Percentiles rank a stretch among this genome's conserved stretches.
Conservation (phyloP, 2,888 invertebrate species). For the Trimorus sp. region DNA sequence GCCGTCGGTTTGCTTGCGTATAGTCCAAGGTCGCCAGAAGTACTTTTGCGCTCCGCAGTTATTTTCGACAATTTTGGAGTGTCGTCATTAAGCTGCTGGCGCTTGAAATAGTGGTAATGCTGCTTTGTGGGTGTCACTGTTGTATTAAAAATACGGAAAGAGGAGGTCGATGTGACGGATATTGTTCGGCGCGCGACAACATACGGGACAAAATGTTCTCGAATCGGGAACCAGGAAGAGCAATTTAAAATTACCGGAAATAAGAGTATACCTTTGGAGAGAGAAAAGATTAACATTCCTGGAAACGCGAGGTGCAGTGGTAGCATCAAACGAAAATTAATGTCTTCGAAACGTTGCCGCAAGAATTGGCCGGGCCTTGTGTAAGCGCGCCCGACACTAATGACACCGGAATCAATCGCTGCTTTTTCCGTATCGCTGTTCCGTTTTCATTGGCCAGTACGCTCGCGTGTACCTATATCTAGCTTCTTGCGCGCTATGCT, state of each 20-base stretch:
- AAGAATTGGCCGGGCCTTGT: slow-evolving; percentile 49
- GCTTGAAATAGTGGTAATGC: slow-evolving; percentile 72
- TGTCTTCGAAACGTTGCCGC: slow-evolving; percentile 39
- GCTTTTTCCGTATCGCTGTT: slow-evolving; percentile 66
- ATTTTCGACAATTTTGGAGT: slow-evolving; percentile 46
- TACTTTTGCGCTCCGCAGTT: slow-evolving; percentile 40
- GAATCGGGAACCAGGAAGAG: not conserved
- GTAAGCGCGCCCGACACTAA: slow-evolving; percentile 53
- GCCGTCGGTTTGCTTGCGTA: slow-evolving; percentile 27
- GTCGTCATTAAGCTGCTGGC: slow-evolving; percentile 72
- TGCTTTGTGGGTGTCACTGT: slow-evolving; percentile 71
- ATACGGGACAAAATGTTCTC: not conserved
- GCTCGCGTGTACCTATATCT: slow-evolving; percentile 74
- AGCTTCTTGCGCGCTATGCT: slow-evolving; percentile 77
- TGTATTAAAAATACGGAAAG: slow-evolving; percentile 53
- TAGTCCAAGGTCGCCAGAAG: slow-evolving; percentile 52
- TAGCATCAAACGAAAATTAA: slow-evolving; percentile 45
- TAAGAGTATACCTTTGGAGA: not conserved
- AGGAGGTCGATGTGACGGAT: slow-evolving; percentile 35
- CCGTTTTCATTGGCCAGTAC: slow-evolving; percentile 67
- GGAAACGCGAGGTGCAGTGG: slow-evolving; percentile 11
- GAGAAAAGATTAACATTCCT: slow-evolving; percentile 14
- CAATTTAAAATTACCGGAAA: slow-evolving; percentile 30
- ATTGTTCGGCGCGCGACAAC: slow-evolving; percentile 24
- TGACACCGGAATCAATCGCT: slow-evolving; percentile 61